These are phyloP conservation scores for Penaeus chinensis DNA, from an alignment of 1,140 invertebrate genomes.

Conservation along the genomic window DNA sequence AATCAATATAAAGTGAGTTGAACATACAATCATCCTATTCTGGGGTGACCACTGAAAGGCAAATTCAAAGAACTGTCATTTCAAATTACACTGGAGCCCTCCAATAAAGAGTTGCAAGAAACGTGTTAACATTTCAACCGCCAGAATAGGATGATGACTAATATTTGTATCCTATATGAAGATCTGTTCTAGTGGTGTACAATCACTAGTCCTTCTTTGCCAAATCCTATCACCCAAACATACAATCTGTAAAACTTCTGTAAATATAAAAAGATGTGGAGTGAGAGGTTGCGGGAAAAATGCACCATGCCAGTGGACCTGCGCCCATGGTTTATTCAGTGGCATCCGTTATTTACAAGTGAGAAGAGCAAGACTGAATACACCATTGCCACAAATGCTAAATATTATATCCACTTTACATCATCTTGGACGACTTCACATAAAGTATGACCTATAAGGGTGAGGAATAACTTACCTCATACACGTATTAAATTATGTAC, in stretches of 20 bases:
- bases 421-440: conserved; percentile 60
- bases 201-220: conserved; percentile 53
- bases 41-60: conserved; percentile 51
- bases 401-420: conserved; percentile 59
- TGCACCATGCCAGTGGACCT: conserved; percentile 61
- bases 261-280: conserved; percentile 61
- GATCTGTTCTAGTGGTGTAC: conserved; percentile 60
- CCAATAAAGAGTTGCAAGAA: conserved; percentile 43
- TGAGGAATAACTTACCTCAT: conserved; percentile 51
- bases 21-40: conserved; percentile 61
- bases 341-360: conserved; percentile 58
- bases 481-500: conserved; percentile 28
- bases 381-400: conserved; percentile 61
- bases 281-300: conserved; percentile 56
- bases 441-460: conserved; percentile 58
- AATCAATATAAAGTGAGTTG: conserved; percentile 37
- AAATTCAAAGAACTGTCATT: conserved; percentile 43
- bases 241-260: conserved; percentile 59
- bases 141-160: conserved; percentile 58
- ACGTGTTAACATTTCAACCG: conserved; percentile 31
- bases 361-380: conserved; percentile 62
- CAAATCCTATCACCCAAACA: conserved; percentile 60
- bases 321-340: conserved; percentile 61
- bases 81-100: conserved; percentile 33
- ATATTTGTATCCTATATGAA: conserved; percentile 60